Percentiles rank a stretch among this genome's conserved stretches.
These are phyloP conservation scores for Hoplodrina ambigua DNA, from an alignment of 2,888 invertebrate genomes.

Conservation along the genomic window DNA sequence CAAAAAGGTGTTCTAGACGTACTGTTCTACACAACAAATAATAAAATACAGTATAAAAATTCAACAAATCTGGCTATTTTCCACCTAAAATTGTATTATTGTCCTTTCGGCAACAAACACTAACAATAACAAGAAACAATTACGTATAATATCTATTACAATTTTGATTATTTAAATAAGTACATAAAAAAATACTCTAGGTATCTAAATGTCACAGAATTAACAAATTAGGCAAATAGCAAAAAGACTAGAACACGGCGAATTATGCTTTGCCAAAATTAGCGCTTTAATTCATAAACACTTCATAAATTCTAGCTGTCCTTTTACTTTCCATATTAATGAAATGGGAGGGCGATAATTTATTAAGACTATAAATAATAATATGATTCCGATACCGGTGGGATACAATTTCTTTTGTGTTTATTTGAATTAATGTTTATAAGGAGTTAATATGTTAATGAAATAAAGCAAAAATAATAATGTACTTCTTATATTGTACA, in stretches of 20 bases:
- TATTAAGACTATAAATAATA: background rate
- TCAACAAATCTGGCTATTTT: background rate
- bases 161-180: slow-evolving; percentile 27
- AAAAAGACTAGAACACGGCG: slow-evolving; percentile 43
- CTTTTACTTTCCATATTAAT: background rate
- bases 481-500: no score
- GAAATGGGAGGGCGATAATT: background rate
- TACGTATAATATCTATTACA: background rate
- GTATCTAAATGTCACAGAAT: slow-evolving; percentile 7
- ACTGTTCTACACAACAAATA: background rate
- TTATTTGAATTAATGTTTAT: no score
- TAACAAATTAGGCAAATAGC: slow-evolving; percentile 44
- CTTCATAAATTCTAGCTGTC: background rate
- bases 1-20: no score
- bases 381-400: no score
- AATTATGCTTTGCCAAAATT: slow-evolving; percentile 10
- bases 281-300: background rate
- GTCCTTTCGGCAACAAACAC: slow-evolving; percentile 32
- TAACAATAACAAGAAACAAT: slow-evolving; percentile 3
- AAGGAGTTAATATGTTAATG: no score
- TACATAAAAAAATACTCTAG: slow-evolving; percentile 37
- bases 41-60: slow-evolving; percentile 2
- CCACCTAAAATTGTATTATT: slow-evolving; percentile 21
- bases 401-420: no score
- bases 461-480: no score